Base-by-base conservation (phyloP, 1,140 invertebrate species). In the Zaprionus lachaisei region DNA sequence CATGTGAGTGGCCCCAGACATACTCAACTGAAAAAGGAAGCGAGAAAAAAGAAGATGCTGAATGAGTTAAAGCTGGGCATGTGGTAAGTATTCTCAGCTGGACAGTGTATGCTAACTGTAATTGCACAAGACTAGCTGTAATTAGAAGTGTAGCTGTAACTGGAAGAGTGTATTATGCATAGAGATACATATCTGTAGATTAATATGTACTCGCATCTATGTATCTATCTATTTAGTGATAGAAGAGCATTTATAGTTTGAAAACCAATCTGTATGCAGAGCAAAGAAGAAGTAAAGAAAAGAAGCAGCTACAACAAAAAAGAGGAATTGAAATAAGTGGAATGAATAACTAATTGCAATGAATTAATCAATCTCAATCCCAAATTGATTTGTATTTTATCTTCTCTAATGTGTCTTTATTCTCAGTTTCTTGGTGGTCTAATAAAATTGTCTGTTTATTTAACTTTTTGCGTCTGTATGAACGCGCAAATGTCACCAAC, bases 1-100 rank as follows among this genome's bases (percentile, higher is more conserved):
- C 84, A 83, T 89, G 56, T 89, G 84, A 24, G 84, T 87, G 49
- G 77, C 84, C 28, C 77, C 80, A 37, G 84, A 89, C 83, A 87
- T 87, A 11, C 55, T 55, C 55, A 26, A 63, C 47, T 34, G 14
- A 5, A 47, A 61, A 5, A 14, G 6, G 12, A 56, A 22, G n/a
- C 6, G 15, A 26, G 41, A 4, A 15, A 34, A 5, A 6, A 11
- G 31, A 5, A 6, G n/a, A 51, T 11, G 47, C 47, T 14, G 20
- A 2, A 24, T 51, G 20, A 24, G 20, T 24, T 14, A 1, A 22
- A 5, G 20, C 17, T 7, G 9, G n/a, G 41, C 17, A 17, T 47
- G n/a, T 47, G 20, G 4, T 7, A 24, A 12, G 9, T 11, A 51
- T 14, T 22, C 11, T 24, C 6, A 22, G 22, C 20, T 24, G 9